Evolutionary conservation across 2,797 vertebrate genomes (phyloP).

Genomic region (Platyrinchus mystaceus): DNA sequence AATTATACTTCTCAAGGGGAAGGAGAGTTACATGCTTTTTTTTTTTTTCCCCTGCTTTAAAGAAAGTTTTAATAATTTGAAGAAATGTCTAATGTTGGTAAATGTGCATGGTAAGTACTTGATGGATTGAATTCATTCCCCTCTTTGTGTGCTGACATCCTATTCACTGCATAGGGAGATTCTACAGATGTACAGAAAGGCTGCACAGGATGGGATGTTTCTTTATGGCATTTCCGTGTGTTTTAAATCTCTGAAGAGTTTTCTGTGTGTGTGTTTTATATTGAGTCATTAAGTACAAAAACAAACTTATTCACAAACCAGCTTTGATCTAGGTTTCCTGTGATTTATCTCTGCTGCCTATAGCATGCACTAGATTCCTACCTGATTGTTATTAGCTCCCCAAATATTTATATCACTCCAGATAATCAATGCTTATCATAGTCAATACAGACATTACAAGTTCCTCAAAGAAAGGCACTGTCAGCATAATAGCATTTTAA

Average conservation of each 20-base stretch:
- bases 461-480: constrained; percentile 70
- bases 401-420: constrained; percentile 76
- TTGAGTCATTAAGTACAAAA: constrained; percentile 85
- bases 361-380: constrained; percentile 77
- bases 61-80: constrained; percentile 52
- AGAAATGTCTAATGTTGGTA: constrained; percentile 48
- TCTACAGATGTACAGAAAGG: constrained; percentile 75
- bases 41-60: background rate
- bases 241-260: constrained; percentile 77
- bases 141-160: constrained; percentile 50
- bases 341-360: constrained; percentile 88
- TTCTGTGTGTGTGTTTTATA: constrained; percentile 85
- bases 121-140: constrained; percentile 48
- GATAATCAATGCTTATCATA: constrained; percentile 80
- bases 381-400: constrained; percentile 74
- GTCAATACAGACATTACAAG: constrained; percentile 74
- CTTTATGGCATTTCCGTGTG: constrained; percentile 86
- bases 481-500: constrained; percentile 77
- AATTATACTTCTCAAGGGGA: constrained; percentile 48
- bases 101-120: constrained; percentile 34
- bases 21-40: constrained; percentile 11
- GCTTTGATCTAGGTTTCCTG: constrained; percentile 94
- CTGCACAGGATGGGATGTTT: constrained; percentile 84
- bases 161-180: constrained; percentile 73
- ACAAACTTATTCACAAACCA: constrained; percentile 83